Percentiles rank a stretch among this genome's conserved stretches.
Evolutionary conservation across 1,140 invertebrate genomes (phyloP).

Genomic region (Streblospio benedicti): DNA sequence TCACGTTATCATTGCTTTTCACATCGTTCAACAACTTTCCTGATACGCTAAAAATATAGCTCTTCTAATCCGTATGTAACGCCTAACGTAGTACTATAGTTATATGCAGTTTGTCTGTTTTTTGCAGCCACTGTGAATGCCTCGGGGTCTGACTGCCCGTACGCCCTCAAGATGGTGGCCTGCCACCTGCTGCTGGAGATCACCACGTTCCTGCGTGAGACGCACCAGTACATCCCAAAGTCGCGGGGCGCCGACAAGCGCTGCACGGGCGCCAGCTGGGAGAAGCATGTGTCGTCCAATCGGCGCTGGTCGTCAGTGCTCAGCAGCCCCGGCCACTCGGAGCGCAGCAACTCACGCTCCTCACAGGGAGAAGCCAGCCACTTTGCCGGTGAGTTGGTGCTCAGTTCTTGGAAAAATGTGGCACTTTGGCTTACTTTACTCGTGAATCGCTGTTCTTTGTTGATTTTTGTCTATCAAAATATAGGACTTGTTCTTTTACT

Average conservation of each 20-base stretch:
- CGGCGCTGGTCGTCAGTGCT: slow-evolving; percentile 40
- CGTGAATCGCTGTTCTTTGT: background rate
- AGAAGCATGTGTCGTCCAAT: slow-evolving; percentile 37
- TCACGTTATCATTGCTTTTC: no score
- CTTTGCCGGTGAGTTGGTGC: background rate
- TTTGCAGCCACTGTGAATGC: slow-evolving; percentile 72
- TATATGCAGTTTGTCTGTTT: no score
- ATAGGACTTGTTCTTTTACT: no score
- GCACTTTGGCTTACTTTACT: no score
- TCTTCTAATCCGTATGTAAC: no score
- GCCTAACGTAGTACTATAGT: no score
- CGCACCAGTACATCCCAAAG: slow-evolving; percentile 63
- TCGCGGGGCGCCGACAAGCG: slow-evolving; percentile 24
- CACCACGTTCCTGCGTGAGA: slow-evolving; percentile 91
- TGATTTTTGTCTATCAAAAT: background rate
- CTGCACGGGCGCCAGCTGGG: slow-evolving; percentile 28
- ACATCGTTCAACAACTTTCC: no score
- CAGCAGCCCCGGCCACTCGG: slow-evolving; percentile 43
- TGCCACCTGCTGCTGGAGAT: slow-evolving; percentile 91
- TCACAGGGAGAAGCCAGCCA: slow-evolving; percentile 13
- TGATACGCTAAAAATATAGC: no score
- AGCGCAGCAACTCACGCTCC: slow-evolving; percentile 29
- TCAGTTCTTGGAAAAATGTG: no score
- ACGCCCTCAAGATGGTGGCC: slow-evolving; percentile 81
- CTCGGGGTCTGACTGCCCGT: slow-evolving; percentile 77